Conservation (phyloP, 2,113 vertebrate genomes). For the Nerophis lumbriciformis region DNA sequence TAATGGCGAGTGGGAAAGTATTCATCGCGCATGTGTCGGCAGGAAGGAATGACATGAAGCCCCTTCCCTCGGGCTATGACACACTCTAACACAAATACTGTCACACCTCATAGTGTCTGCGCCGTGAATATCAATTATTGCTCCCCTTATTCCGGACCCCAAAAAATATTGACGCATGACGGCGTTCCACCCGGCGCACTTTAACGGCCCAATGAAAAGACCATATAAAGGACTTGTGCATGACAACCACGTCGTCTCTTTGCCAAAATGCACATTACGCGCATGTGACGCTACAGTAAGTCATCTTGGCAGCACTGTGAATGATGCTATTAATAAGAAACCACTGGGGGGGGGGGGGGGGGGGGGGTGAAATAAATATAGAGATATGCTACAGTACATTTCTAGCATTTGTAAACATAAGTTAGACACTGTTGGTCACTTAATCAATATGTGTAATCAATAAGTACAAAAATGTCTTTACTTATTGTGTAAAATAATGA, state of each 20-base stretch:
- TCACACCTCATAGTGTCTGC: slow-evolving; percentile 61
- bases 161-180: slow-evolving; percentile 63
- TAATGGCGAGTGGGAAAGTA: slow-evolving; percentile 52
- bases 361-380: too few relatives aligned
- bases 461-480: too few relatives aligned
- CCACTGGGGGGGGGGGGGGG: too few relatives aligned
- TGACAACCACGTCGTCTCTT: slow-evolving; percentile 33
- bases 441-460: too few relatives aligned
- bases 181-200: slow-evolving; percentile 52
- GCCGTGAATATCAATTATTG: slow-evolving; percentile 70
- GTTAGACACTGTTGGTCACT: too few relatives aligned
- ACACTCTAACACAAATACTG: slow-evolving; percentile 61
- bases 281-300: slow-evolving; percentile 53
- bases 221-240: slow-evolving; percentile 53
- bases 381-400: too few relatives aligned
- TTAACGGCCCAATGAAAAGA: slow-evolving; percentile 64
- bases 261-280: neutral
- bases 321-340: neutral
- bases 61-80: slow-evolving; percentile 48
- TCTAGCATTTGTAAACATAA: too few relatives aligned
- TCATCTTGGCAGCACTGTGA: slow-evolving; percentile 60
- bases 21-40: slow-evolving; percentile 38
- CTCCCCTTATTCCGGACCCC: slow-evolving; percentile 43
- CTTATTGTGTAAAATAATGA: too few relatives aligned
- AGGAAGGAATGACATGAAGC: slow-evolving; percentile 6